Base-by-base conservation (phyloP, 2,113 vertebrate genomes). In the Scytalopus superciliaris region DNA sequence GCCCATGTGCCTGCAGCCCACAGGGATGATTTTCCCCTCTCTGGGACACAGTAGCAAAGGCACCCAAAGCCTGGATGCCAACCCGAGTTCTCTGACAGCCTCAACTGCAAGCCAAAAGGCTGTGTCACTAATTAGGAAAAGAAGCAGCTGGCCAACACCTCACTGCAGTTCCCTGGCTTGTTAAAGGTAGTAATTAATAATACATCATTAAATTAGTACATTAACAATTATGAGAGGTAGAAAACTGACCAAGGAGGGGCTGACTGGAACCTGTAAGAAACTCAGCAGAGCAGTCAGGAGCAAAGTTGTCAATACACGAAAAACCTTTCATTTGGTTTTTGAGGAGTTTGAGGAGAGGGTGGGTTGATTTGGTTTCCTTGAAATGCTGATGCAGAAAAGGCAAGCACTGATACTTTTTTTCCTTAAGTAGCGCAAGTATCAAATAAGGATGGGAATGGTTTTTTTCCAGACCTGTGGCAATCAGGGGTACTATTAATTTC, bases 331-430 rank as follows among this genome's bases (percentile, higher is more conserved):
- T 24, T 23, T 3, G 3, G 7, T 39, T 57, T 83, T 55, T 55
- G 64, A 42, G 40, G 52, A 30, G 21, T 76, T 47, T 45, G 62
- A 75, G 69, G 50, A 50, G 27, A 24, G 10, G 14, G 8, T 69
- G n/a, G 9, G 21, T 52, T 63, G 22, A 7, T 47, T 52, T 18
- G 8, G 23, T 25, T 84, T 69, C 24, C 49, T 44, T 40, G 35
- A 66, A 84, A 30, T 2, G 3, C 30, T n/a, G 19, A 77, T 35
- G 24, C 40, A 67, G 68, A 74, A 57, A 81, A 87, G 14, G 9
- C 33, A 50, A 50, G 21, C 0, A 0, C 42, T 0, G 1, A 3
- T 39, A 7, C 9, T 37, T 70, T 49, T 40, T 67, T 64, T 64
- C 42, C 24, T 49, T 53, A 25, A 40, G 37, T 6, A 69, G 11